These are phyloP conservation scores for Drosophila setifemur DNA, from an alignment of 1,140 invertebrate species.

Conservation along the genomic window DNA sequence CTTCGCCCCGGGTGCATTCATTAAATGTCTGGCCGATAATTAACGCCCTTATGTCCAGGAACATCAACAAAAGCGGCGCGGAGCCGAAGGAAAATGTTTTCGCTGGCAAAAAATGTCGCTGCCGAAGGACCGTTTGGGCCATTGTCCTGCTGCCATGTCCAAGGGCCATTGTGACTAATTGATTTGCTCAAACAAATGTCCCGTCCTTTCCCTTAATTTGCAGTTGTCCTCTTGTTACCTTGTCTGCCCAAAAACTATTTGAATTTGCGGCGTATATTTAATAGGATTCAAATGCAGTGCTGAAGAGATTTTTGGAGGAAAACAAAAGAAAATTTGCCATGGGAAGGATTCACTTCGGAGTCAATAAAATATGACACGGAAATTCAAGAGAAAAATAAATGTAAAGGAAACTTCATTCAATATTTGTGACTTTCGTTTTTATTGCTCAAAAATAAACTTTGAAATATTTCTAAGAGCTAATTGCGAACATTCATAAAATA, in stretches of 20 bases:
- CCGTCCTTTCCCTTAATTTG: constrained; percentile 16
- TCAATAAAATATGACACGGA: constrained; percentile 6
- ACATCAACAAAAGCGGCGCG: constrained; percentile 8
- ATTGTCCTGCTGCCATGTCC: constrained; percentile 42
- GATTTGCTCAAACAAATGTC: constrained; percentile 63
- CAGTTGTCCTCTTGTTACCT: constrained; percentile 5
- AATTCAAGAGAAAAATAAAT: not conserved
- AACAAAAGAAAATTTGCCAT: constrained; percentile 22
- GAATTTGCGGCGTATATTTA: constrained; percentile 69
- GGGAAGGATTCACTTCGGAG: constrained; percentile 17
- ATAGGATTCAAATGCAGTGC: constrained; percentile 50
- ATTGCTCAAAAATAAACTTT: not conserved
- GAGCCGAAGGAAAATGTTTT: too few relatives aligned
- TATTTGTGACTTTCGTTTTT: not conserved
- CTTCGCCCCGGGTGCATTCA: constrained; percentile 73
- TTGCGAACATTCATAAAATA: too few relatives aligned
- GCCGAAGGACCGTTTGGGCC: not conserved
- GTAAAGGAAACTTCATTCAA: not conserved
- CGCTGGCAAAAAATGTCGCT: constrained; percentile 14
- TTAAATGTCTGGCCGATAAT: constrained; percentile 76
- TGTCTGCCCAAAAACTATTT: constrained; percentile 6
- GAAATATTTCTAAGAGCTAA: not conserved
- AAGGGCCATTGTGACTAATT: constrained; percentile 72
- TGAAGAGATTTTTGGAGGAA: constrained; percentile 16
- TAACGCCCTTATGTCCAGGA: constrained; percentile 68